Percentiles rank a stretch among this genome's conserved stretches.
Evolutionary conservation across 2,888 invertebrate genomes (phyloP).

Genomic region (Octodonta nipae): DNA sequence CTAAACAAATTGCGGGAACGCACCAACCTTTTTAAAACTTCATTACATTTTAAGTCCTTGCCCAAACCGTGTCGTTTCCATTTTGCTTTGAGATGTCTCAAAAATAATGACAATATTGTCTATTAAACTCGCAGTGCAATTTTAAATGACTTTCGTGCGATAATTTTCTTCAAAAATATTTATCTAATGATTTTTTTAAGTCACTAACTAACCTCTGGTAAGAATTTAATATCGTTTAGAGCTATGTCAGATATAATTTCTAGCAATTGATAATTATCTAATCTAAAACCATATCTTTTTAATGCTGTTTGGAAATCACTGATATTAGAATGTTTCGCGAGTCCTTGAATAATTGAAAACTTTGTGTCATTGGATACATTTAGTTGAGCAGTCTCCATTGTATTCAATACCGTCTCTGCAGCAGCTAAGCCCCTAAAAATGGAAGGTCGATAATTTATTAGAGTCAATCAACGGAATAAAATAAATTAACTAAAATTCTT

Average conservation of each 20-base stretch:
- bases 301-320: constrained; percentile 32
- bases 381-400: constrained; percentile 46
- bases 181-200: not conserved
- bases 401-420: constrained; percentile 39
- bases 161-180: no score
- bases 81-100: no score
- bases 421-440: constrained; percentile 31
- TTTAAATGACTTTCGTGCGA: no score
- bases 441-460: no score
- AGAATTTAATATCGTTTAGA: constrained; percentile 14
- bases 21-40: no score
- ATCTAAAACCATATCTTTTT: constrained; percentile 21
- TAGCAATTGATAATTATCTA: constrained; percentile 30
- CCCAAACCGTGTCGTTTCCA: no score
- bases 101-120: no score
- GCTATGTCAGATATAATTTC: constrained; percentile 38
- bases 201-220: constrained; percentile 12
- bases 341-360: constrained; percentile 38
- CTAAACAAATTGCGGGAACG: no score
- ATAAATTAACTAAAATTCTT: no score
- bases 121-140: no score
- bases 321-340: constrained; percentile 38
- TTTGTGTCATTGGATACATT: constrained; percentile 38
- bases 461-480: no score
- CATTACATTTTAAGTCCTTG: no score